Base-by-base conservation (phyloP, 2,797 vertebrate genomes). In the Anolis apletophallus region DNA sequence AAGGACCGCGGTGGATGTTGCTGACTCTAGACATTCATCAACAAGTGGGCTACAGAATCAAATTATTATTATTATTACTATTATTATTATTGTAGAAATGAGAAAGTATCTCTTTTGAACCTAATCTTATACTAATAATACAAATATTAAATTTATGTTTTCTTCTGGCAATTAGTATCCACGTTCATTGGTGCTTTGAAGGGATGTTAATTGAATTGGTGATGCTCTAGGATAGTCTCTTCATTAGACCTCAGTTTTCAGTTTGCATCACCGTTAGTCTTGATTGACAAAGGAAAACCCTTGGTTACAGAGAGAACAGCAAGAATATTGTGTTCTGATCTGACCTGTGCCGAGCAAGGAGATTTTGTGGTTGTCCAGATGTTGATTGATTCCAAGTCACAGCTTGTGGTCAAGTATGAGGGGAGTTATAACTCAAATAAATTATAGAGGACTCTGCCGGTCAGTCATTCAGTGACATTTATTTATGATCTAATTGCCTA, bases 141-240 rank as follows among this genome's bases (percentile, higher is more conserved):
- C 40, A 64, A 46, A 12, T 34, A 59, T 64, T 36, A 11, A 40
- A 40, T 71, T 71, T 69, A 16, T 21, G 16, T 23, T 36, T 40
- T 16, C 34, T 79, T 72, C 64, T 85, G 26, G 14, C 50, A 55
- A 0, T 29, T 75, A 54, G n/a, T 77, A 29, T 13, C n/a, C 77
- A n/a, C 29, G 57, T 40, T 68, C 50, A 12, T 4, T 29, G 21
- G 8, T 67, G 8, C 46, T 78, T 55, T 76, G 19, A 78, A 34
- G 40, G 29, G 26, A 72, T 50, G 50, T n/a, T 80, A 80, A 85
- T 34, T 85, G 75, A 72, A 72, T 85, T 80, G n/a, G 46, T 34
- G 26, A 6, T 59, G 52, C 54, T 21, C 16, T 68, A 61, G 54
- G 29, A 61, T 57, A 36, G 29, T 57, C 26, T 77, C 13, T 9